Conservation (phyloP, 2,797 vertebrate species). For the Botia kubotai region DNA sequence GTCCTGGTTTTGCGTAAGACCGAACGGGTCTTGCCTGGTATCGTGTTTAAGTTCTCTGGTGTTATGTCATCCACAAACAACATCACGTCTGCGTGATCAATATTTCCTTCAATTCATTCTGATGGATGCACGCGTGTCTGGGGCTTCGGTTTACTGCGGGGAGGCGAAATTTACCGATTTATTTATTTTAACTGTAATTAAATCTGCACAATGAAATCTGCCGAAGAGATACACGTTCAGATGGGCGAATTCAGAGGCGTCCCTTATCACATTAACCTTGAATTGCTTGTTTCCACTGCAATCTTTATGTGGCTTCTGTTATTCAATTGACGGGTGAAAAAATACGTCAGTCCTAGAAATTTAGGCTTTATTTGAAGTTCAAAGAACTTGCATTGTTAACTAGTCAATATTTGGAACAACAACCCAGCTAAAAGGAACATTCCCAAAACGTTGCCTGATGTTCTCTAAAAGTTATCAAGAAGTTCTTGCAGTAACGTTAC, state of each 20-base stretch:
- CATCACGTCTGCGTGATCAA: constrained; percentile 10
- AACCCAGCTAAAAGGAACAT: background rate
- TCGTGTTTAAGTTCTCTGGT: background rate
- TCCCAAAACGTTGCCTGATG: no score
- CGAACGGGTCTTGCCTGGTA: background rate
- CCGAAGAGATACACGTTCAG: background rate
- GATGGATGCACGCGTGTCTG: background rate
- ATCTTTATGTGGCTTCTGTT: background rate
- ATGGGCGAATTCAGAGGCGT: background rate
- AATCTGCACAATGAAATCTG: constrained; percentile 10
- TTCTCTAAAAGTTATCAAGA: no score
- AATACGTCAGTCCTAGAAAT: background rate
- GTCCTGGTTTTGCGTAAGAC: background rate
- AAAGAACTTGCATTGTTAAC: background rate
- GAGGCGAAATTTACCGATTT: background rate
- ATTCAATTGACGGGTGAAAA: background rate
- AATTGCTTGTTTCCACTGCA: background rate
- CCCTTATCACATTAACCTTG: background rate
- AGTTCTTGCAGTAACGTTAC: no score
- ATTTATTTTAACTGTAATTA: constrained; percentile 4
- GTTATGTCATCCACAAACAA: constrained; percentile 6
- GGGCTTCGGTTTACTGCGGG: background rate
- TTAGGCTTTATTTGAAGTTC: background rate
- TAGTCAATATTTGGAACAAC: background rate
- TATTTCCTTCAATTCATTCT: constrained; percentile 9